These are phyloP conservation scores for Ambastaia sidthimunki DNA, from an alignment of 2,797 vertebrate species.

Conservation along the genomic window DNA sequence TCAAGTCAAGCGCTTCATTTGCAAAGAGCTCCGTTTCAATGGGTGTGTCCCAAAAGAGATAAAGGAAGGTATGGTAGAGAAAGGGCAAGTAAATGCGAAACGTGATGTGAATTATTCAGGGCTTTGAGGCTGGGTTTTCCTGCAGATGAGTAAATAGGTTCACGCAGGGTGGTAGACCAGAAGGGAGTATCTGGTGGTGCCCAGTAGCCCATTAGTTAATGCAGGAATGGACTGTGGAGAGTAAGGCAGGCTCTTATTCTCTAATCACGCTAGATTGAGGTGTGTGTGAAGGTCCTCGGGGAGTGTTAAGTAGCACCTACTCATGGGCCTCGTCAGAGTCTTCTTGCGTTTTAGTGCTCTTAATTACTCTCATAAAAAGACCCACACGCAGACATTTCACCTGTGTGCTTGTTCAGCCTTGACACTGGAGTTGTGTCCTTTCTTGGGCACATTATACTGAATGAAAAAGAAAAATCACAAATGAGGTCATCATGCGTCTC, in stretches of 20 bases:
- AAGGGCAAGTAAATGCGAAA: conserved; percentile 34
- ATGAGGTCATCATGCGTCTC: background rate
- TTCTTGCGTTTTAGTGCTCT: conserved; percentile 56
- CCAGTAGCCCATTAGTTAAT: conserved; percentile 57
- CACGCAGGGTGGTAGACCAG: conserved; percentile 21
- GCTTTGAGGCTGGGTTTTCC: conserved; percentile 40
- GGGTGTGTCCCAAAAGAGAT: conserved; percentile 47
- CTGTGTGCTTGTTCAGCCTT: conserved; percentile 10
- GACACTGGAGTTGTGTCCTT: background rate
- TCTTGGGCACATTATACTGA: background rate
- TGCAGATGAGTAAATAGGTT: conserved; percentile 54
- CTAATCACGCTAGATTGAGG: conserved; percentile 54
- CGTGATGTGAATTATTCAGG: conserved; percentile 59
- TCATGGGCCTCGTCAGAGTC: conserved; percentile 51
- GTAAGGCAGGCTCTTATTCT: conserved; percentile 34
- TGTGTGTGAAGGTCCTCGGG: conserved; percentile 47
- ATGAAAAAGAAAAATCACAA: background rate
- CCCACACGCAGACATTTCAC: conserved; percentile 32
- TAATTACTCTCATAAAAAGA: conserved; percentile 56
- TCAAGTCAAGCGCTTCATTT: conserved; percentile 52
- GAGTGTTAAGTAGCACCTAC: conserved; percentile 55
- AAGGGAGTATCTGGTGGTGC: conserved; percentile 36
- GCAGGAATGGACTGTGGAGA: conserved; percentile 49
- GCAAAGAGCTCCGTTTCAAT: conserved; percentile 53
- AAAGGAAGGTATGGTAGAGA: conserved; percentile 35